phyloP scores from a whole-genome alignment of 2,797 vertebrate species.

The Perodicticus potto region DNA sequence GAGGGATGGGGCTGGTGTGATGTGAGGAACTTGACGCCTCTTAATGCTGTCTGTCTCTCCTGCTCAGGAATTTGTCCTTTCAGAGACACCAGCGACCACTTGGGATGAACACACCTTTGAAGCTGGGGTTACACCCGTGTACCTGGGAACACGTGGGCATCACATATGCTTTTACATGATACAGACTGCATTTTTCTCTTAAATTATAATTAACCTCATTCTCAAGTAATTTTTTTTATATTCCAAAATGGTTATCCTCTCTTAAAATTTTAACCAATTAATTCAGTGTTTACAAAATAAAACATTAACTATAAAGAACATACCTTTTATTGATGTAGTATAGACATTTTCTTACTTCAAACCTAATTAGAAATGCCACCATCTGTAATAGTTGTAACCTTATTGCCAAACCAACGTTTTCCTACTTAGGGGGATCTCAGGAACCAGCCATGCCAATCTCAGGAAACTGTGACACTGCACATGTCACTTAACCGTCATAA shows the following conservation, averaged over 20 bases:
- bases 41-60: fast-evolving
- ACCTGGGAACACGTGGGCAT: neutral
- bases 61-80: neutral
- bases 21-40: neutral
- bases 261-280: constrained; percentile 5
- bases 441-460: too few species aligned
- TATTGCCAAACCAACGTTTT: too few species aligned
- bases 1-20: neutral
- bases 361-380: neutral
- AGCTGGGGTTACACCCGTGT: neutral
- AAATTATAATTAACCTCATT: neutral
- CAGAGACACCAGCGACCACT: neutral
- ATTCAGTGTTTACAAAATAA: neutral
- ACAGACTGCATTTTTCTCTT: neutral
- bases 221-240: constrained; percentile 5
- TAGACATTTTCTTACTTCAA: neutral
- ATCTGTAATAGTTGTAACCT: too few species aligned
- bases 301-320: neutral
- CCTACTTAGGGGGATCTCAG: too few species aligned
- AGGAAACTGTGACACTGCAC: too few species aligned
- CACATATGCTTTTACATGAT: neutral
- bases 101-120: neutral
- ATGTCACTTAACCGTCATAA: too few species aligned
- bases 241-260: neutral
- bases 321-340: neutral